Evolutionary conservation across 1,140 invertebrate genomes (phyloP).

Genomic region (Drosophila nikananu): DNA sequence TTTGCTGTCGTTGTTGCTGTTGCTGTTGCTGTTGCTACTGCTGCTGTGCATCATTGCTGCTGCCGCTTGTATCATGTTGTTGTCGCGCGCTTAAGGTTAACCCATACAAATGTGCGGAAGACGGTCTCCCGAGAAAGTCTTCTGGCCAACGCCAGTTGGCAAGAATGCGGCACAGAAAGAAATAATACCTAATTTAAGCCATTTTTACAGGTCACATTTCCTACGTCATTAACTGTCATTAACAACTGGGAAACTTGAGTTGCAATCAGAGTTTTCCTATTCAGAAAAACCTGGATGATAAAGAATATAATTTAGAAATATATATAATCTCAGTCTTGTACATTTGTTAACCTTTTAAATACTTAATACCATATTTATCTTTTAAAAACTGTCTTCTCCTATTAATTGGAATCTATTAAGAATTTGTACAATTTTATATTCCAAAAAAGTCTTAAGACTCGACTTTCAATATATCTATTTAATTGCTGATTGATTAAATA

Average conservation of each 20-base stretch:
- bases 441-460: no score
- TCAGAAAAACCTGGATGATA: neutral
- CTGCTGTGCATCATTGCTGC: constrained; percentile 31
- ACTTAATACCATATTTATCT: no score
- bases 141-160: constrained; percentile 9
- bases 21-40: constrained; percentile 40
- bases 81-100: constrained; percentile 51
- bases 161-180: constrained; percentile 36
- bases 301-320: no score
- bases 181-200: constrained; percentile 25
- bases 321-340: no score
- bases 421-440: neutral
- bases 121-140: constrained; percentile 32
- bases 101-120: constrained; percentile 31
- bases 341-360: no score
- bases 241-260: constrained; percentile 16
- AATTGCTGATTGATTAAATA: no score
- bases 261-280: constrained; percentile 13
- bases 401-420: neutral
- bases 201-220: constrained; percentile 33
- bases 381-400: neutral
- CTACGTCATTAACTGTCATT: constrained; percentile 8
- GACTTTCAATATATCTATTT: no score
- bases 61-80: constrained; percentile 34
- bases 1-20: constrained; percentile 45